Base-by-base conservation (phyloP, 2,888 invertebrate genomes). In the Hesperia comma region DNA sequence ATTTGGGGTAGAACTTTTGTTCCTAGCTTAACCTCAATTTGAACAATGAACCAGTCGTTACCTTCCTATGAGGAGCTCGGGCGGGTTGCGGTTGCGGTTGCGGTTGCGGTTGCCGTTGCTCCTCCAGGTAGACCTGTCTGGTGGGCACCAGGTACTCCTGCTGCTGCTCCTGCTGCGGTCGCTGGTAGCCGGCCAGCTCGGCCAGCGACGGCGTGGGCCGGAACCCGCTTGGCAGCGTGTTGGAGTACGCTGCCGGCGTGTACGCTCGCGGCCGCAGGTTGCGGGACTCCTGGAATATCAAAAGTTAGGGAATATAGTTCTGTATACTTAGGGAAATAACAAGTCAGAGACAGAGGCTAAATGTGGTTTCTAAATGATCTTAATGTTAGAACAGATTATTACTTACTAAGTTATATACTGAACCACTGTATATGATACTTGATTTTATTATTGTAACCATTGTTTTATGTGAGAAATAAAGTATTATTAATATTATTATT, bases 51-150 rank as follows among this genome's bases (percentile, higher is more conserved):
- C 2, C 5, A 26, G 26, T 2, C 5, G 26, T 17, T 75, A 90
- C 90, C 86, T 88, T 88, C 67, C 90, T 83, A 26, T 87, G 85
- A 7, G 82, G 85, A 51, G 80, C 77, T 71, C 90, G 82, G 10
- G 75, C 66, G 4, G 95, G 95, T 43, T 96, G 93, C 72, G 96
- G 94, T 77, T 97, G 96, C 74, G n/a, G n/a, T n/a, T n/a, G n/a
- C n/a, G n/a, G n/a, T n/a, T n/a, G n/a, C n/a, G n/a, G n/a, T n/a
- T 96, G 93, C 72, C 96, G 94, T 77, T 97, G 96, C 74, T 96
- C 96, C 72, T 96, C 95, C 72, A 89, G 76, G 62, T 85, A 86
- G n/a, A 75, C 73, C 67, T 88, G 87, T 75, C 88, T 58, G 73
- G 78, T 49, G 76, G 80, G 75, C 79, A 79, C 64, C 68, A 79